phyloP scores from a whole-genome alignment of 2,888 invertebrate species.

The Oscheius onirici region DNA sequence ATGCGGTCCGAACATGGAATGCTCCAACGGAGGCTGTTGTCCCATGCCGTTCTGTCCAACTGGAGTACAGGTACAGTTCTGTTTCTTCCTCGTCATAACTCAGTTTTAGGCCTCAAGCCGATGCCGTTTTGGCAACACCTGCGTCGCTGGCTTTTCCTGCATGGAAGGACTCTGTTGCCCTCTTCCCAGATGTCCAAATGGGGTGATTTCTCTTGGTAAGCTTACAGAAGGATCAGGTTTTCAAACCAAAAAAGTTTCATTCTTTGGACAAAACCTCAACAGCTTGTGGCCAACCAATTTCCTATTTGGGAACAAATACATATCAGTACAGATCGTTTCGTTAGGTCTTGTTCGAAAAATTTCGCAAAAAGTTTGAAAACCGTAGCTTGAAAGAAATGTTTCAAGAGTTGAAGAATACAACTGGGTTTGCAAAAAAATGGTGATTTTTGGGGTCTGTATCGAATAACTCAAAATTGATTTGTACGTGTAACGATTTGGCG shows the following conservation, averaged over 20 bases:
- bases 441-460: too few species aligned
- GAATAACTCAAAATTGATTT: too few species aligned
- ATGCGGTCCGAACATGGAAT: slow-evolving; percentile 65
- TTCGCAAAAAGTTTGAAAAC: too few species aligned
- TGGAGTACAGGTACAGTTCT: slow-evolving; percentile 53
- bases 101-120: slow-evolving; percentile 43
- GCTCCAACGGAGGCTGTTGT: slow-evolving; percentile 69
- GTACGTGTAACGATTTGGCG: too few species aligned
- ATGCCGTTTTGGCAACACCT: slow-evolving; percentile 42
- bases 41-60: slow-evolving; percentile 68
- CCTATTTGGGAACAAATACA: too few species aligned
- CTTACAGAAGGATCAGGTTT: background rate
- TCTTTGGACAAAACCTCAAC: too few species aligned
- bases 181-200: slow-evolving; percentile 64
- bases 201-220: slow-evolving; percentile 47
- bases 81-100: background rate
- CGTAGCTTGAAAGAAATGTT: too few species aligned
- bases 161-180: slow-evolving; percentile 64
- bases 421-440: too few species aligned
- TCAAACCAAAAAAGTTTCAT: background rate
- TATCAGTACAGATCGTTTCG: too few species aligned
- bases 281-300: too few species aligned
- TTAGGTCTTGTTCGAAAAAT: too few species aligned
- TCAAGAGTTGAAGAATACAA: too few species aligned
- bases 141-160: slow-evolving; percentile 56